Conservation (phyloP, 53 echinoderm and acorn worm species). For the Glandiceps talaboti region DNA sequence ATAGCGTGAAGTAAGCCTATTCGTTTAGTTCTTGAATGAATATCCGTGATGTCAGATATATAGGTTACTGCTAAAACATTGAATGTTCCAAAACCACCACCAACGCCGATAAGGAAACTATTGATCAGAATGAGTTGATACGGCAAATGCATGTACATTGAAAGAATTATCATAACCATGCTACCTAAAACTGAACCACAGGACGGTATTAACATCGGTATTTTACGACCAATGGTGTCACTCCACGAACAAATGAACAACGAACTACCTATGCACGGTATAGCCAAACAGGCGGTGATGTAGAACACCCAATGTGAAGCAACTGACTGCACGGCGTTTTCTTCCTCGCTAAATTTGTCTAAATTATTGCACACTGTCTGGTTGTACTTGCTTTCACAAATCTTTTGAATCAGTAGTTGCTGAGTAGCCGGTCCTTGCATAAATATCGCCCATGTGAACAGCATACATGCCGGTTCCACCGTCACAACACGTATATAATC, state of each 20-base stretch:
- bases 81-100: conserved; percentile 53
- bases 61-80: conserved; percentile 50
- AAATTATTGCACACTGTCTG: not conserved
- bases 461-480: conserved; percentile 69
- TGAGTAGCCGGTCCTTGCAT: conserved; percentile 54
- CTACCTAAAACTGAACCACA: not conserved
- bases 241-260: not conserved
- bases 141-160: not conserved
- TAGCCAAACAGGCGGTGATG: conserved; percentile 33
- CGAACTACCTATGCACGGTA: conserved; percentile 18
- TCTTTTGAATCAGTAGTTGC: conserved; percentile 53
- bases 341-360: conserved; percentile 20
- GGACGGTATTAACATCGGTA: not conserved
- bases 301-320: conserved; percentile 56
- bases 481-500: conserved; percentile 27
- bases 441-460: conserved; percentile 58
- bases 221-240: not conserved
- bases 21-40: conserved; percentile 46
- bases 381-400: conserved; percentile 15
- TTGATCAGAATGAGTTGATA: conserved; percentile 9
- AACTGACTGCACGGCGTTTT: conserved; percentile 48
- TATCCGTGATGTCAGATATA: conserved; percentile 59
- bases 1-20: conserved; percentile 65
- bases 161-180: not conserved
- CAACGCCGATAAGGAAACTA: conserved; percentile 30